These are phyloP conservation scores for Molossus alvarezi DNA, from an alignment of 2,797 vertebrate genomes.

Conservation along the genomic window DNA sequence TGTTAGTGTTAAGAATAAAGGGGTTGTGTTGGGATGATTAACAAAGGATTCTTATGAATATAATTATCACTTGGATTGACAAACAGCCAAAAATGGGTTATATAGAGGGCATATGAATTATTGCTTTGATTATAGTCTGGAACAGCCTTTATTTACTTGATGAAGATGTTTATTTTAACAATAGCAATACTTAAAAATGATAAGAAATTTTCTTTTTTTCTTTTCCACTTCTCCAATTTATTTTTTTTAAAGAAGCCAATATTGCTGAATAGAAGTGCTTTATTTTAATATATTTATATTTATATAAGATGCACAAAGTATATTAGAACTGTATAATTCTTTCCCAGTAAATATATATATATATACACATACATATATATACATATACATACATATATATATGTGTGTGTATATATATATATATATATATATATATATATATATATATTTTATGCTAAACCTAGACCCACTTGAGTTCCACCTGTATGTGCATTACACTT, in stretches of 20 bases:
- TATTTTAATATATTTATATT: conserved; percentile 42
- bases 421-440: no score
- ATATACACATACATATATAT: no score
- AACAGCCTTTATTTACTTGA: not conserved
- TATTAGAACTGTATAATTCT: not conserved
- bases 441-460: not conserved
- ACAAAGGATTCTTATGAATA: not conserved
- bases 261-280: not conserved
- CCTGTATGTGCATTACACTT: not conserved
- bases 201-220: not conserved
- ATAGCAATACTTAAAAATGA: not conserved
- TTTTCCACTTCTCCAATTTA: not conserved
- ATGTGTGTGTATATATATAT: no score
- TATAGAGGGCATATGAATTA: not conserved
- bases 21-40: not conserved
- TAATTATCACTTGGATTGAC: not conserved
- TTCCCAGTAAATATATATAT: not conserved
- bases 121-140: not conserved
- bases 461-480: not conserved
- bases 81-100: not conserved
- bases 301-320: not conserved
- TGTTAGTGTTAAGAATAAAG: not conserved
- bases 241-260: not conserved
- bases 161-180: not conserved
- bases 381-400: no score